phyloP scores from a whole-genome alignment of 2,797 vertebrate species.

The Odontamblyopus lacepedii region DNA sequence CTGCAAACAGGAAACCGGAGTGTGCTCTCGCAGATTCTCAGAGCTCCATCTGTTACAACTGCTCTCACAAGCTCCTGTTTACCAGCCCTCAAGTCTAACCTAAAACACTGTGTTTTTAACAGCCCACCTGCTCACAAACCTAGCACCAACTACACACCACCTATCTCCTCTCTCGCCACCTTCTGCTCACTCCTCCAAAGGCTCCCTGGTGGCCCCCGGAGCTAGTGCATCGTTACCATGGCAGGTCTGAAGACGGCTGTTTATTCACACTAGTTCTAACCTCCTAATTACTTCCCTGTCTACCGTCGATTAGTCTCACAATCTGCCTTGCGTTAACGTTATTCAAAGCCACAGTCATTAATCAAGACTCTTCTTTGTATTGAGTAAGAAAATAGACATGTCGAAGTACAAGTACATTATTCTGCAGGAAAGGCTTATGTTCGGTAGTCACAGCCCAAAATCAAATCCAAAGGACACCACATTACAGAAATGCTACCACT shows the following conservation, averaged over 20 bases:
- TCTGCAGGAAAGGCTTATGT: background rate
- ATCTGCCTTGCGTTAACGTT: constrained; percentile 20
- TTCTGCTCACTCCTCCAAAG: constrained; percentile 30
- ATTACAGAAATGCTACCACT: background rate
- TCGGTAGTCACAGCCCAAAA: background rate
- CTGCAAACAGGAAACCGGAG: constrained; percentile 72
- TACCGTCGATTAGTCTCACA: constrained; percentile 27
- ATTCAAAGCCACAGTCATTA: constrained; percentile 16
- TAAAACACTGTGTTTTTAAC: constrained; percentile 24
- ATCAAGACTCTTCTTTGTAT: background rate
- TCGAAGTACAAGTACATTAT: too few species aligned
- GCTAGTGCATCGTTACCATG: constrained; percentile 58
- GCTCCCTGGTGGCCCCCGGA: constrained; percentile 50
- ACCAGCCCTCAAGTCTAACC: constrained; percentile 25
- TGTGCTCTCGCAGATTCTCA: constrained; percentile 62
- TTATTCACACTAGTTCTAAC: constrained; percentile 42
- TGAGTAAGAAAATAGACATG: background rate
- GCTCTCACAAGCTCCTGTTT: constrained; percentile 25
- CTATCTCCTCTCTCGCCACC: constrained; percentile 22
- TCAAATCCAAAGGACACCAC: background rate
- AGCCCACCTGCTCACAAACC: constrained; percentile 23
- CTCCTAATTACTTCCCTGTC: constrained; percentile 59
- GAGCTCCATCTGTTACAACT: constrained; percentile 47
- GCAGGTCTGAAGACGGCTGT: constrained; percentile 39
- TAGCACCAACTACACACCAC: constrained; percentile 28